Percentiles rank a stretch among this genome's conserved stretches.
Conservation (phyloP, 1,140 invertebrate genomes). For the Bombus vancouverensis region DNA sequence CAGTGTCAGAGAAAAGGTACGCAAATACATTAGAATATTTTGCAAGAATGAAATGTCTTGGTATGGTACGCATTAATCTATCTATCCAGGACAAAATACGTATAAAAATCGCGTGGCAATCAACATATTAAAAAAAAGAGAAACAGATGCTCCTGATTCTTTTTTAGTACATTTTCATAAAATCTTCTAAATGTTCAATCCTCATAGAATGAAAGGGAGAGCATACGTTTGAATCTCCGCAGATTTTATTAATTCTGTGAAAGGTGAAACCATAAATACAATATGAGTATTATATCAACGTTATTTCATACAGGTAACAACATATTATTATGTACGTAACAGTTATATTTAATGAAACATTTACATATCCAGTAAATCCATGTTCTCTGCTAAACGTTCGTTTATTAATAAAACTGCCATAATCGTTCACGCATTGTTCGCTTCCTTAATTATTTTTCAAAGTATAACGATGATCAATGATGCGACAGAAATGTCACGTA, state of each 20-base stretch:
- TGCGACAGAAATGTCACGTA: slow-evolving; percentile 16
- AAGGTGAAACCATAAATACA: slow-evolving; percentile 28
- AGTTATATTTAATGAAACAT: slow-evolving; percentile 53
- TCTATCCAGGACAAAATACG: too few relatives aligned
- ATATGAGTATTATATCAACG: slow-evolving; percentile 12
- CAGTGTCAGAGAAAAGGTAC: too few relatives aligned
- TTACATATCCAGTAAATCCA: slow-evolving; percentile 32
- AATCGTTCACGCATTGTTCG: slow-evolving; percentile 16
- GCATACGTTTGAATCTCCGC: background rate
- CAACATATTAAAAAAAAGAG: too few relatives aligned
- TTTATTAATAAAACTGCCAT: slow-evolving; percentile 18
- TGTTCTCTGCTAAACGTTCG: background rate
- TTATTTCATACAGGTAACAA: slow-evolving; percentile 23
- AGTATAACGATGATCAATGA: background rate
- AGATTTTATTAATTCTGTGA: slow-evolving; percentile 31
- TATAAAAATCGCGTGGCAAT: too few relatives aligned
- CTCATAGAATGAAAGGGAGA: background rate
- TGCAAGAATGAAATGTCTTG: too few relatives aligned
- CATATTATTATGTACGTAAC: slow-evolving; percentile 31
- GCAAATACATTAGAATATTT: too few relatives aligned
- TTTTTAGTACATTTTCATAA: too few relatives aligned
- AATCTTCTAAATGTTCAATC: background rate
- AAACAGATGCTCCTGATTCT: too few relatives aligned
- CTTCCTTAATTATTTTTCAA: background rate
- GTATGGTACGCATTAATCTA: too few relatives aligned